These are phyloP conservation scores for Bucorvus abyssinicus DNA, from an alignment of 2,797 vertebrate genomes.

Conservation along the genomic window DNA sequence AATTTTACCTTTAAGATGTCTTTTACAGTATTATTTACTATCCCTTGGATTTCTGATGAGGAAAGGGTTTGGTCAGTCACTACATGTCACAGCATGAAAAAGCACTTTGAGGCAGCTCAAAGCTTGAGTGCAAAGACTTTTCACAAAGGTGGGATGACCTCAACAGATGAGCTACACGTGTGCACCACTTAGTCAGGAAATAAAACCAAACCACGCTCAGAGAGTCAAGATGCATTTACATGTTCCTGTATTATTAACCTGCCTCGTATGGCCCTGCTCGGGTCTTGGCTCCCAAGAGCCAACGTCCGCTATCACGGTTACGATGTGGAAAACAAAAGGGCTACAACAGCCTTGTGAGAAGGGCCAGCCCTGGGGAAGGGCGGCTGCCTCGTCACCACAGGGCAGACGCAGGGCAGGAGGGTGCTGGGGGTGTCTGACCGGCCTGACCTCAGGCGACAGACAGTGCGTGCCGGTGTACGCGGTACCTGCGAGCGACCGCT, in stretches of 20 bases:
- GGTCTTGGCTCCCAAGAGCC: not conserved
- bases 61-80: not conserved
- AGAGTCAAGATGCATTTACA: not conserved
- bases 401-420: not conserved
- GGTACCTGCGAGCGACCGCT: too few species aligned
- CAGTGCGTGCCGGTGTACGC: too few species aligned
- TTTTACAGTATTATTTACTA: not conserved
- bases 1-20: not conserved
- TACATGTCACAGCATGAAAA: not conserved
- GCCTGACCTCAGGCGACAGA: not conserved
- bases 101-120: not conserved
- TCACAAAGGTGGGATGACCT: not conserved
- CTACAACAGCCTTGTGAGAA: not conserved
- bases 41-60: not conserved
- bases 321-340: not conserved
- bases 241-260: not conserved
- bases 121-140: not conserved
- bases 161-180: not conserved
- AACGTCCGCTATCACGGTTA: not conserved
- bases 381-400: rapidly evolving
- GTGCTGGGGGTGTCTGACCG: not conserved
- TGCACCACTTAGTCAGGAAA: not conserved
- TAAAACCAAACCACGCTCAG: not conserved
- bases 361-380: not conserved
- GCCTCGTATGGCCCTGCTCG: not conserved